These are phyloP conservation scores for Oophaga pumilio DNA, from an alignment of 2,113 vertebrate genomes.

Conservation along the genomic window DNA sequence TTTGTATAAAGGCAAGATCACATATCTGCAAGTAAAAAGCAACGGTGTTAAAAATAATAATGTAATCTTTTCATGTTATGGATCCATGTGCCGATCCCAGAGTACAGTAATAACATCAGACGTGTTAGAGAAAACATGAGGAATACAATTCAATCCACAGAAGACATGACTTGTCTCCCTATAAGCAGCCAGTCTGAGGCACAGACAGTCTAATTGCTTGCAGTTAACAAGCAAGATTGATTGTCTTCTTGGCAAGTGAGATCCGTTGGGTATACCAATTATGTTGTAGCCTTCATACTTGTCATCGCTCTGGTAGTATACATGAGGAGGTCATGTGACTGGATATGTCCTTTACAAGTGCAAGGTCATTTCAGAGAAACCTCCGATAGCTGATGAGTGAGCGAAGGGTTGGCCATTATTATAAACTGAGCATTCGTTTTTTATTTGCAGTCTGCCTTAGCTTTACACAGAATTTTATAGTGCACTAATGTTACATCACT, in stretches of 20 bases:
- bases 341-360: neutral
- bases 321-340: conserved; percentile 6
- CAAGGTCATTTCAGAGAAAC: conserved; percentile 43
- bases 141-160: neutral
- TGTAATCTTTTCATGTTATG: neutral
- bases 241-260: conserved; percentile 25
- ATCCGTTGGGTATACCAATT: conserved; percentile 57
- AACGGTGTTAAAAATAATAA: neutral
- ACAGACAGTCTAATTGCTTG: conserved; percentile 41
- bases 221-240: conserved; percentile 56
- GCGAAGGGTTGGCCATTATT: neutral
- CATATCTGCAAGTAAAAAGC: neutral
- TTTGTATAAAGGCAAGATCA: neutral
- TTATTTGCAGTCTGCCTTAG: neutral
- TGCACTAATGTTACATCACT: neutral
- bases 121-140: neutral
- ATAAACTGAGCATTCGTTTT: neutral
- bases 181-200: neutral
- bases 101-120: neutral
- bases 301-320: conserved; percentile 22
- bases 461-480: neutral
- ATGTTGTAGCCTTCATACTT: conserved; percentile 42
- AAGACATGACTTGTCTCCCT: conserved; percentile 26
- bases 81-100: neutral
- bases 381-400: conserved; percentile 1